phyloP scores from a whole-genome alignment of 1,140 invertebrate genomes.

The Physella acuta region DNA sequence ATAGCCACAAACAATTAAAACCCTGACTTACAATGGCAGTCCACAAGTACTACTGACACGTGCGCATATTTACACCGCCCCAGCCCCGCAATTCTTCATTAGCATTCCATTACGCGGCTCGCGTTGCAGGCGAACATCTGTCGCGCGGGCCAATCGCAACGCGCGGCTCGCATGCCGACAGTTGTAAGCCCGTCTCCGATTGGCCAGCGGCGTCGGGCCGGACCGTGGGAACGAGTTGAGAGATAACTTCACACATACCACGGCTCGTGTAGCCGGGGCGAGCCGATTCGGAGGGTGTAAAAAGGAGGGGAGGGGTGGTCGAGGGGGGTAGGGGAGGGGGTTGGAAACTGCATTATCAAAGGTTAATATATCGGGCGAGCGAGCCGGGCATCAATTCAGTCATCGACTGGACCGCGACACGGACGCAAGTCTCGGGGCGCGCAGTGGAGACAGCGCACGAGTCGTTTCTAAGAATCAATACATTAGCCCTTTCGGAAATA shows the following conservation, averaged over 20 bases:
- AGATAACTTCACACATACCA: slow-evolving; percentile 24
- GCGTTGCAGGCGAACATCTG: slow-evolving; percentile 23
- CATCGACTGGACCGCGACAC: background rate
- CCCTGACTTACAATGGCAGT: no score
- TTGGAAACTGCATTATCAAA: background rate
- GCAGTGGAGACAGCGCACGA: background rate
- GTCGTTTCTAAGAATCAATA: background rate
- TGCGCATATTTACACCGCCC: slow-evolving; percentile 10
- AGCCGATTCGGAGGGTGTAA: background rate
- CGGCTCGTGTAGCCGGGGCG: slow-evolving; percentile 1
- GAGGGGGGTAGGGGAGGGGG: background rate
- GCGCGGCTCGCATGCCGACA: slow-evolving; percentile 24
- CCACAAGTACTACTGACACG: slow-evolving; percentile 17
- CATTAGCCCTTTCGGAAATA: no score
- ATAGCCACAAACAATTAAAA: no score
- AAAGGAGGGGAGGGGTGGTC: background rate
- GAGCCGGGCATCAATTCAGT: background rate
- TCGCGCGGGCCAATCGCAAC: slow-evolving; percentile 6
- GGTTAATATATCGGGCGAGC: background rate
- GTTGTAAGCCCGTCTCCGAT: background rate
- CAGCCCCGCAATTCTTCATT: background rate
- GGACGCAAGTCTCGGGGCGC: background rate
- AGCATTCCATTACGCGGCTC: slow-evolving; percentile 20
- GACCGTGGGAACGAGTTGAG: slow-evolving; percentile 19
- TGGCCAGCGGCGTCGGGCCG: slow-evolving; percentile 5